Percentiles rank a stretch among this genome's conserved stretches.
phyloP scores from a whole-genome alignment of 2,888 invertebrate species.

The Microplitis manilae region DNA sequence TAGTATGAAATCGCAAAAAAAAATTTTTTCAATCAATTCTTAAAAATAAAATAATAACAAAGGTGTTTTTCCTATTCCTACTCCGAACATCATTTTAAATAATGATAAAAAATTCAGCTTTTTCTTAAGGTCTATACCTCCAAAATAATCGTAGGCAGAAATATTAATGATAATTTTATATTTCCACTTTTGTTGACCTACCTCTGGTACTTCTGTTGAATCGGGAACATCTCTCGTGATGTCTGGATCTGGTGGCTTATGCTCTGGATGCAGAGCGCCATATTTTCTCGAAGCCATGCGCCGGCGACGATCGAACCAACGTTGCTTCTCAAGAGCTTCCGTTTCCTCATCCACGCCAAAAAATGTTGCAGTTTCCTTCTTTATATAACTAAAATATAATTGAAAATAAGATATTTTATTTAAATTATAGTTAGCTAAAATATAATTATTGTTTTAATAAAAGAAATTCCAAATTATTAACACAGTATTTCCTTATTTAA shows the following conservation, averaged over 20 bases:
- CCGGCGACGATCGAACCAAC: constrained; percentile 87
- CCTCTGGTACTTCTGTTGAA: constrained; percentile 66
- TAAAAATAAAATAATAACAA: too few relatives aligned
- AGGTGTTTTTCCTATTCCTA: too few relatives aligned
- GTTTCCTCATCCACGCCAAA: constrained; percentile 88
- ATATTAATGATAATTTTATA: too few relatives aligned
- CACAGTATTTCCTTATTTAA: too few relatives aligned
- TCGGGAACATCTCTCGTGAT: constrained; percentile 73
- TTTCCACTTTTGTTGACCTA: constrained; percentile 64
- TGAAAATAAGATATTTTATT: not conserved
- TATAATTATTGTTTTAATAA: too few relatives aligned
- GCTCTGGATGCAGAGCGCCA: constrained; percentile 76
- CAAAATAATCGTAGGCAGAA: too few relatives aligned
- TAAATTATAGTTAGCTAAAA: not conserved
- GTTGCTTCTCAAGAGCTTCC: constrained; percentile 80
- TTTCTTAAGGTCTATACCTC: too few relatives aligned
- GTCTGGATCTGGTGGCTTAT: constrained; percentile 76
- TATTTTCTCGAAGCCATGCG: constrained; percentile 83
- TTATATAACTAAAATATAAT: constrained; percentile 76
- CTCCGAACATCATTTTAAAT: too few relatives aligned
- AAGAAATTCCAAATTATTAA: too few relatives aligned
- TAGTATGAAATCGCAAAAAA: too few relatives aligned
- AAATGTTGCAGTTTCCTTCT: constrained; percentile 86
- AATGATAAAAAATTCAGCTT: too few relatives aligned
- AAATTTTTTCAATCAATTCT: too few relatives aligned